These are phyloP conservation scores for Drosophila pachea DNA, from an alignment of 1,140 invertebrate genomes.

Conservation along the genomic window DNA sequence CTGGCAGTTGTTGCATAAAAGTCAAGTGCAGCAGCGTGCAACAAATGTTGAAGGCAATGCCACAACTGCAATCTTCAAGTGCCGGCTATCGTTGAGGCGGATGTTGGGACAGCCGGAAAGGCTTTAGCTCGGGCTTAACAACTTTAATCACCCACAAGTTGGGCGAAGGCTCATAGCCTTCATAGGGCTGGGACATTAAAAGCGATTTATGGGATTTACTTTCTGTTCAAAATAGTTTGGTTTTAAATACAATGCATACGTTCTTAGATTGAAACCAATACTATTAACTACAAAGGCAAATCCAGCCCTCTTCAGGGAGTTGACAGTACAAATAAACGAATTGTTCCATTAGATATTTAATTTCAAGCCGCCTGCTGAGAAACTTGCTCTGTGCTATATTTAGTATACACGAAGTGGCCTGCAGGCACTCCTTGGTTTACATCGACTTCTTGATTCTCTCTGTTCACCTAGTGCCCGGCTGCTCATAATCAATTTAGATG, in stretches of 20 bases:
- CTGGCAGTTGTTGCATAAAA: slow-evolving; percentile 17
- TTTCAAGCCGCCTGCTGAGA: slow-evolving; percentile 10
- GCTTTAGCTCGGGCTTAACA: slow-evolving; percentile 37
- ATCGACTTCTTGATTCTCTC: slow-evolving; percentile 12
- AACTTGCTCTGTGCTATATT: slow-evolving; percentile 15
- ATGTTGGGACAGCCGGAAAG: slow-evolving; percentile 8
- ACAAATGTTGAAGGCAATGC: slow-evolving; percentile 58
- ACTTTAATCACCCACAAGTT: slow-evolving; percentile 26
- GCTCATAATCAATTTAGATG: slow-evolving; percentile 68
- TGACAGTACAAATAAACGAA: slow-evolving; percentile 22
- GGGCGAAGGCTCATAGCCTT: slow-evolving; percentile 22
- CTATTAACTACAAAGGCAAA: too few relatives aligned
- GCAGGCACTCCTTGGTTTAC: slow-evolving; percentile 4
- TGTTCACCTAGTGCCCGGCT: slow-evolving; percentile 28
- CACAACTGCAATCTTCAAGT: slow-evolving; percentile 23
- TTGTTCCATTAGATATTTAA: slow-evolving; percentile 36
- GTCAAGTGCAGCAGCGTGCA: slow-evolving; percentile 57
- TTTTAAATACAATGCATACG: too few relatives aligned
- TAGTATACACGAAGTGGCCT: slow-evolving; percentile 26
- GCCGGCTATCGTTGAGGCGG: slow-evolving; percentile 21
- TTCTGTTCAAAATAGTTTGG: not conserved
- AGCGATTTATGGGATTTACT: slow-evolving; percentile 27
- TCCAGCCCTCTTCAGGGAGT: not conserved
- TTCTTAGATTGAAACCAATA: too few relatives aligned
- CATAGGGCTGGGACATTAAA: slow-evolving; percentile 29